Conservation (phyloP, 2,888 invertebrate genomes). For the Brassicogethes aeneus region DNA sequence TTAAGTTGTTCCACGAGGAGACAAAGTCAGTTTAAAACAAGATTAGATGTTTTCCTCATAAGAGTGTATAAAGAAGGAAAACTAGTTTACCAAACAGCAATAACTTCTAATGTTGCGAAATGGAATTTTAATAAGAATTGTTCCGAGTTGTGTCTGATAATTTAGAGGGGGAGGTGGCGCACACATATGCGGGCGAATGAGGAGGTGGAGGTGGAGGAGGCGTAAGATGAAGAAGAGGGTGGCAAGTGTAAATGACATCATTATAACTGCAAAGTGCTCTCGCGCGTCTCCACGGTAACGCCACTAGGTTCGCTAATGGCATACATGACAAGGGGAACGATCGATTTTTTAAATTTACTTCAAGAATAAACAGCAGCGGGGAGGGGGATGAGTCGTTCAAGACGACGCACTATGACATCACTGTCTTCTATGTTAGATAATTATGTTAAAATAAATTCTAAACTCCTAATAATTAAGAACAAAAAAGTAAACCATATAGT, state of each 20-base stretch:
- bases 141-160: conserved; percentile 23
- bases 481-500: too few relatives aligned
- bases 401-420: conserved; percentile 5
- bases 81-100: not conserved
- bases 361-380: conserved; percentile 39
- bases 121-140: conserved; percentile 29
- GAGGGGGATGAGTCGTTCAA: conserved; percentile 6
- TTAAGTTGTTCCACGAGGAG: too few relatives aligned
- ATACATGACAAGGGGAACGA: conserved; percentile 43
- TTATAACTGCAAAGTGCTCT: conserved; percentile 45
- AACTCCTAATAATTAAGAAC: too few relatives aligned
- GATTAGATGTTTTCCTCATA: too few relatives aligned
- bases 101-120: conserved; percentile 12
- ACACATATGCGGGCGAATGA: conserved; percentile 39
- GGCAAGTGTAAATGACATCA: conserved; percentile 46
- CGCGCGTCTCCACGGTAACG: conserved; percentile 42
- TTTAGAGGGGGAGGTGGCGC: conserved; percentile 22
- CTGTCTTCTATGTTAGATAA: not conserved
- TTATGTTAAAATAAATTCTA: too few relatives aligned
- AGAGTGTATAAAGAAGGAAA: not conserved
- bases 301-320: conserved; percentile 40
- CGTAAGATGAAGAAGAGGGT: conserved; percentile 39
- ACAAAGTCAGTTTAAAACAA: too few relatives aligned
- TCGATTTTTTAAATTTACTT: conserved; percentile 45
- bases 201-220: conserved; percentile 41